Base-by-base conservation (phyloP, 2,113 vertebrate genomes). In the Sylvietta virens region DNA sequence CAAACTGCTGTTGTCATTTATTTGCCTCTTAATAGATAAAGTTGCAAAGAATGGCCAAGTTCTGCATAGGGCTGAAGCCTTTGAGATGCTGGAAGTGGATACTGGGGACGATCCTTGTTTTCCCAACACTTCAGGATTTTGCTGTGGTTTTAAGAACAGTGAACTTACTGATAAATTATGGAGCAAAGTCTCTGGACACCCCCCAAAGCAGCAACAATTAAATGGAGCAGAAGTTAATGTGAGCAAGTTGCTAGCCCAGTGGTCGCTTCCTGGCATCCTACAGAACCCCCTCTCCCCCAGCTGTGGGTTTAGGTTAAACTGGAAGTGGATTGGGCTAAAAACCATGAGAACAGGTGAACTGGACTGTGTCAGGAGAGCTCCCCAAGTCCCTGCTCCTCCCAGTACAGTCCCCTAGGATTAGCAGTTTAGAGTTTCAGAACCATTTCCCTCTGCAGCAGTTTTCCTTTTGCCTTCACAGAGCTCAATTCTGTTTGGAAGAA, bases 261-360 rank as follows among this genome's bases (percentile, higher is more conserved):
- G 74, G 16, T 62, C 39, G 4, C 31, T 66, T 9, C 30, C 28
- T 0, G 0, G 30, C 6, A 13, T 16, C 51, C 84, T 53, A 2
- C 65, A 66, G 65, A 78, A 13, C 31, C 81, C 23, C 15, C 28
- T 92, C 81, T 40, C 26, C 44, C 30, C 33, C 69, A 54, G 2
- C 27, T 0, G 0, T 15, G 54, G 1, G 14, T 70, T 65, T 62
- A 4, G 17, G 64, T 62, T 40, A 19, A 44, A 30, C 21, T 56
- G 10, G 8, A 60, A 56, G 17, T 26, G 10, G 5, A 14, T 35
- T 45, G 33, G 22, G 17, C 21, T 58, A 15, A 84, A 85, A 88
- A 20, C 1, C 15, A 5, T 0, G 12, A 33, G 66, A 74, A 35
- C 9, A 9, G 37, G 18, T 6, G 11, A 65, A 31, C 13, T 33